Conservation (phyloP, 2,797 vertebrate genomes). For the Ctenosaura bakeri region DNA sequence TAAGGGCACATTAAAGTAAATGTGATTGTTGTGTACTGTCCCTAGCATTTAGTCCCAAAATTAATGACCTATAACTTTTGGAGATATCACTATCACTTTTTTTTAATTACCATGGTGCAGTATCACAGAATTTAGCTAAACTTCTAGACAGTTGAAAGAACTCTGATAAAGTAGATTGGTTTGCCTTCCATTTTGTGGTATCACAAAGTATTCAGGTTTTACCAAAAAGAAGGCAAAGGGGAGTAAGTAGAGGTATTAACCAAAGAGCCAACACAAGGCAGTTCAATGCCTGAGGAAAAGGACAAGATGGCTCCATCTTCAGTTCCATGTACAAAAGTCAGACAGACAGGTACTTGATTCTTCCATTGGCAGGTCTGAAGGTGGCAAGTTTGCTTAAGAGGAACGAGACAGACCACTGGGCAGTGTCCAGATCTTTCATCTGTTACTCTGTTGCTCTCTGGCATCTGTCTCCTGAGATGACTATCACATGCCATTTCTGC, state of each 20-base stretch:
- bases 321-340: background rate
- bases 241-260: too few species aligned
- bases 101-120: background rate
- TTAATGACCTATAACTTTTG: slow-evolving; percentile 26
- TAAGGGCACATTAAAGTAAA: slow-evolving; percentile 17
- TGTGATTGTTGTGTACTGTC: background rate
- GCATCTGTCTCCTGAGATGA: too few species aligned
- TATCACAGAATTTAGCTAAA: background rate
- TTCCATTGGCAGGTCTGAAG: too few species aligned
- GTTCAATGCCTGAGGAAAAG: too few species aligned
- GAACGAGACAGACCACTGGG: too few species aligned
- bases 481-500: too few species aligned
- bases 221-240: too few species aligned
- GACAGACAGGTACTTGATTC: background rate
- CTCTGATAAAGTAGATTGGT: background rate
- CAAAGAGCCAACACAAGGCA: too few species aligned
- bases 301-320: background rate
- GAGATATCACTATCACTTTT: background rate
- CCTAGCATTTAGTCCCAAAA: slow-evolving; percentile 3
- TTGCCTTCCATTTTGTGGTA: background rate
- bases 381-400: too few species aligned
- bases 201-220: background rate
- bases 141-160: background rate
- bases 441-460: too few species aligned
- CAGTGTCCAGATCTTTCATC: too few species aligned